Evolutionary conservation across 2,888 invertebrate species (phyloP), one percentile per base, ranked within the genome.

Genomic region (Dicyrtomina minuta): DNA sequence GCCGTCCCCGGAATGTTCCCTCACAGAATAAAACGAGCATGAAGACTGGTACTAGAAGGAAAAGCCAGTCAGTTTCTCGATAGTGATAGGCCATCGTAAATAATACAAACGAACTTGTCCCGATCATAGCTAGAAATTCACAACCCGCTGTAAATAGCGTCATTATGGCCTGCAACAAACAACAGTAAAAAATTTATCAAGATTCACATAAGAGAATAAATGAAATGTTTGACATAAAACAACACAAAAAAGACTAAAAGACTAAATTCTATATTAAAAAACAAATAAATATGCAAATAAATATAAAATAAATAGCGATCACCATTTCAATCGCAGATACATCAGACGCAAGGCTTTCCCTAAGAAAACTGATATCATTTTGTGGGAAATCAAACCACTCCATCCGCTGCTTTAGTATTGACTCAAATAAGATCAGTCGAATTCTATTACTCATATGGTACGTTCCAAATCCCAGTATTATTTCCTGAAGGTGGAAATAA

Each of bases 331-430:
- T 39, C 12, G 60, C 20, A 12, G 46, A 60, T n/a, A 66, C 61
- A 41, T 75, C 74, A 10, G 58, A 51, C 5, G 70, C 61, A 4
- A 75, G 33, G 12, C 64, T 56, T n/a, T 65, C 62, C n/a, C 68
- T 68, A 0, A 75, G 66, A 6, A 70, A 62, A 2, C 70, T 67
- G 60, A 75, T 72, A 58, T 75, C 75, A 68, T 75, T 73, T 24
- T 60, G 62, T 2, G 70, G 64, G n/a, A 46, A 55, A 59, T 74
- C 74, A 69, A 70, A 75, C 74, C 74, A 75, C 8, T 27, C 43
- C 27, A 73, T 17, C 58, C 74, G 71, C 43, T 74, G 72, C 12
- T 43, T 12, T 12, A 75, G 49, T 22, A 75, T 61, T 33, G 55
- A 44, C 0, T n/a, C 17, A 59, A 73, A 74, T 2, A 74, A 22